These are phyloP conservation scores for Alexandromys fortis DNA, from an alignment of 2,113 vertebrate species.

Conservation along the genomic window DNA sequence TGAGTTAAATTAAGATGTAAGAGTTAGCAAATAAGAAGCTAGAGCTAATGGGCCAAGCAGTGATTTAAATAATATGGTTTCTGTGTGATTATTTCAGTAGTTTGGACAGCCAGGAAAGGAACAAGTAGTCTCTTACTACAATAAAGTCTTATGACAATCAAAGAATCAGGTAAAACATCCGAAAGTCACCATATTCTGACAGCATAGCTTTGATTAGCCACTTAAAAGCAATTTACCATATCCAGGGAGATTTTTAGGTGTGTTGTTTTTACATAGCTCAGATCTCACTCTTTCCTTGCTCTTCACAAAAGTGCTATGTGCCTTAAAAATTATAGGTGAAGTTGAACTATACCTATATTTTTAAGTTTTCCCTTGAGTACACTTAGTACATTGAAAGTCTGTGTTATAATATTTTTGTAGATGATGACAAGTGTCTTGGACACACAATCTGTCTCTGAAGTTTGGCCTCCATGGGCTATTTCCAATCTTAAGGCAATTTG, in stretches of 20 bases:
- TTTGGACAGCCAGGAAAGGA: too few relatives aligned
- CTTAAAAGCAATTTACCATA: not conserved
- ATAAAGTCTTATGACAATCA: not conserved
- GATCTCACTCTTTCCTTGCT: not conserved
- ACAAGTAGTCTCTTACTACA: too few relatives aligned
- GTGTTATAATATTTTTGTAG: constrained; percentile 34
- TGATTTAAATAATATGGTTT: too few relatives aligned
- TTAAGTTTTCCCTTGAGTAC: not conserved
- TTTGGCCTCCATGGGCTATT: not conserved
- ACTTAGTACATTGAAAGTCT: not conserved
- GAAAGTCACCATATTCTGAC: not conserved
- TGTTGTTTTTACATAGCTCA: not conserved
- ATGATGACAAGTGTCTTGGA: not conserved
- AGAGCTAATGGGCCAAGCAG: too few relatives aligned
- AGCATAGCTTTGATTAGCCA: not conserved
- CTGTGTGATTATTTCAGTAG: too few relatives aligned
- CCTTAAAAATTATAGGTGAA: not conserved
- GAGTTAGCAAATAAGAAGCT: too few relatives aligned
- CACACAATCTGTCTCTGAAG: not conserved
- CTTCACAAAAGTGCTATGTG: not conserved
- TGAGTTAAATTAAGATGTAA: too few relatives aligned
- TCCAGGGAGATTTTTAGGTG: not conserved
- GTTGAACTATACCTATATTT: not conserved
- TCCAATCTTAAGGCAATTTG: not conserved
- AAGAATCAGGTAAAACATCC: not conserved